These are phyloP conservation scores for Gymnobelideus leadbeateri DNA, from an alignment of 2,113 vertebrate genomes.

Conservation along the genomic window DNA sequence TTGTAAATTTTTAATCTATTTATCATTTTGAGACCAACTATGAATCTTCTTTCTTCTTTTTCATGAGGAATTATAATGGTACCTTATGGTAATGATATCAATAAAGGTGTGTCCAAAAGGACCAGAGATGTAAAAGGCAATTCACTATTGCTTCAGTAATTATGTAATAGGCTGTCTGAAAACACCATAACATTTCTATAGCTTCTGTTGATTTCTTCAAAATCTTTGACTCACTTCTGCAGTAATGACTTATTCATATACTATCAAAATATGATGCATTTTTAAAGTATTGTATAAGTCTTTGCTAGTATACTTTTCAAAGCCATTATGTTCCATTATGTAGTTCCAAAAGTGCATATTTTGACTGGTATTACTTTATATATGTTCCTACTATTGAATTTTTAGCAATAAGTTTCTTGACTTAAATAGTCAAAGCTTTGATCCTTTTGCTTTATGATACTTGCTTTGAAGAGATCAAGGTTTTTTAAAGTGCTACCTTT, in stretches of 20 bases:
- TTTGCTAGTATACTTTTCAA: neutral
- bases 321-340: neutral
- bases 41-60: neutral
- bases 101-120: neutral
- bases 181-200: neutral
- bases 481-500: neutral
- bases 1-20: neutral
- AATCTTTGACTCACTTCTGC: neutral
- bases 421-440: neutral
- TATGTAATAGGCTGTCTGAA: neutral
- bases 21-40: neutral
- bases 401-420: neutral
- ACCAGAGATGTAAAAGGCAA: neutral
- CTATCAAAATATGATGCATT: neutral
- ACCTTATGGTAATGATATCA: neutral
- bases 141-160: neutral
- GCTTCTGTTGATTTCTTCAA: neutral
- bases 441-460: neutral
- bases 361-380: neutral
- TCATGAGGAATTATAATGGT: neutral
- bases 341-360: neutral
- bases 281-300: neutral
- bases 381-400: neutral
- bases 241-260: neutral
- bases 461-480: neutral